Evolutionary conservation across 2,888 invertebrate genomes (phyloP), one percentile per base, ranked within the genome.

Genomic region (Luperina nickerlii): DNA sequence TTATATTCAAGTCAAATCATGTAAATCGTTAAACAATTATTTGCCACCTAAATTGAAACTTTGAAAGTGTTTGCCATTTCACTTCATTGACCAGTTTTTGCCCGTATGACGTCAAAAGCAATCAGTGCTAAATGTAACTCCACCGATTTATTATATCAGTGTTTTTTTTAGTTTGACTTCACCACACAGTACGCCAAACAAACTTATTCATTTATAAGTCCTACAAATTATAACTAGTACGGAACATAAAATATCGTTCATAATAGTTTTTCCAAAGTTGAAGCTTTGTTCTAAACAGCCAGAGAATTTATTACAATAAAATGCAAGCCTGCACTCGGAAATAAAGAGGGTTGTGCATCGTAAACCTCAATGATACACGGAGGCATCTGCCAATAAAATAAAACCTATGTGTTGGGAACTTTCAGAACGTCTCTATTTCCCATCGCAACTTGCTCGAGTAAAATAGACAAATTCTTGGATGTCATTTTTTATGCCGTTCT

Each of bases 311-410:
- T 93, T 91, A 89, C 89, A 90, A 93, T 92, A 91, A 91, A 93
- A 90, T 89, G 89, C 89, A 89, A 87, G 89, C 89, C 82, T 83
- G 89, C 86, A 87, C 86, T 88, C 83, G 93, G 92, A 94, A 94
- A 95, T 95, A 95, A 94, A 95, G 94, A 93, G 92, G 91, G 92
- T 92, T 93, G 92, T 91, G 92, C 92, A 92, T 95, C 95, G 95
- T 95, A 95, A 95, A 96, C 92, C 91, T 93, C 93, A 92, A 92
- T 94, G 95, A 95, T 95, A 94, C 95, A 95, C 92, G 92, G 91
- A 89, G 91, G 92, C 93, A 91, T 92, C 91, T 91, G 90, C 92
- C 93, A 94, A 95, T 95, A 95, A 94, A 95, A 93, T 93, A 94
- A 95, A 94, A 92, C 91, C 92, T 89, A 94, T 93, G 92, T 92